Base-by-base conservation (phyloP, 2,113 vertebrate genomes). In the Chaetops frenatus region DNA sequence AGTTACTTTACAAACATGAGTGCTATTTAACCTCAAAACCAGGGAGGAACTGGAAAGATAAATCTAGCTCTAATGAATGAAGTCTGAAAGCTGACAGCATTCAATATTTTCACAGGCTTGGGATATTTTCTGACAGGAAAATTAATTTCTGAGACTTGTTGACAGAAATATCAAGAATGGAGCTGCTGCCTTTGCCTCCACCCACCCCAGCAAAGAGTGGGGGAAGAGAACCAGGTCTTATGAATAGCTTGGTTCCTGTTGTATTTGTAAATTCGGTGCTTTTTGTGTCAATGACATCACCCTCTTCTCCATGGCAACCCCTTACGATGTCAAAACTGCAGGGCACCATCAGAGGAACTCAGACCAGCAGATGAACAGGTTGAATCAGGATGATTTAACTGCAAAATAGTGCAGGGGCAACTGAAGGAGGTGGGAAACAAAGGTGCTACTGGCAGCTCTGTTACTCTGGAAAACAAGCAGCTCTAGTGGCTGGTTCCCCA, bases 231-330 rank as follows among this genome's bases (percentile, higher is more conserved):
- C 81, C 56, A 85, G 95, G 86, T 90, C 76, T 95, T 98, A 98
- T 97, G 98, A 98, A 98, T 98, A 98, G 97, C 96, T 94, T 73
- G 65, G 94, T 97, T 98, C 96, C 98, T 96, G 95, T 97, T 74
- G 85, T 94, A 98, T 98, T 98, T 98, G 98, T 98, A 98, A 98
- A 97, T 98, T 97, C 84, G 53, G 96, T 97, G 98, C 97, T 96
- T 97, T 96, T 97, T 96, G 95, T 98, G 98, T 97, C 97, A 97
- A 90, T 98, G 97, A 98, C 97, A 98, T 98, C 98, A 98, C 94
- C 96, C 77, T 96, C 94, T 95, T 98, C 97, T 98, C 98, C 98
- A 98, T 98, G 97, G 98, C 98, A 98, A 98, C 98, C 96, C 95
- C 92, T 95, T 95, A 94, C 97, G 16, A 97, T 97, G 97, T 95